Base-by-base conservation (phyloP, 2,113 vertebrate genomes). In the Misgurnus anguillicaudatus region DNA sequence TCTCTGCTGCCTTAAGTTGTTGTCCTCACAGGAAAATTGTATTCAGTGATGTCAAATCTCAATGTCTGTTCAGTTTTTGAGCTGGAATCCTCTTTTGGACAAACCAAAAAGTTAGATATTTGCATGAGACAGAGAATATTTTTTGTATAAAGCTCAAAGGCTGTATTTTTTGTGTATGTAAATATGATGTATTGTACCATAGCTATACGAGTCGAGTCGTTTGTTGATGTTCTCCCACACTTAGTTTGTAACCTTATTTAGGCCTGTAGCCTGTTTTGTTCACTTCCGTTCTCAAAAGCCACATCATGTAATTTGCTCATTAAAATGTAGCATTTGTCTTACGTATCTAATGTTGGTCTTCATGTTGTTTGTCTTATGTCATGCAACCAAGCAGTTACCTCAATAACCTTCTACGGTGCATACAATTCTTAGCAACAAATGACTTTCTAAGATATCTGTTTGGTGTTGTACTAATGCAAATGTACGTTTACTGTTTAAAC, bases 1-100 rank as follows among this genome's bases (percentile, higher is more conserved):
- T 77, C 77, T 70, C 65, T 75, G 58, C 81, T 90, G 90, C 89
- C 89, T 91, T 90, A 89, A 81, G 73, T 77, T 75, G 61, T 85
- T 75, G 76, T 78, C 86, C 73, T 83, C 64, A 51, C 16, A 85
- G 47, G 75, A 83, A 76, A 83, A 79, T 60, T 24, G n/a, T 60
- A 75, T 82, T 73, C 38, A 68, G 51, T 51, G 79, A 84, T 79
- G 83, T 79, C 77, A 85, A 36, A 38, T 80, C 83, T 63, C 77
- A 65, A 85, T 71, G 61, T 47, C 65, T 83, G 57, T 74, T 78
- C 58, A 31, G 79, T 76, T 78, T 66, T 68, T 73, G 61, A 83
- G 64, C 62, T 81, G 75, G 47, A 57, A 75, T 78, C 67, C 60
- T 68, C 11, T 66, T 76, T 67, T 68, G 63, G 61, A 74, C 57